These are phyloP conservation scores for Prunella strophiata DNA, from an alignment of 2,797 vertebrate species.

Conservation along the genomic window DNA sequence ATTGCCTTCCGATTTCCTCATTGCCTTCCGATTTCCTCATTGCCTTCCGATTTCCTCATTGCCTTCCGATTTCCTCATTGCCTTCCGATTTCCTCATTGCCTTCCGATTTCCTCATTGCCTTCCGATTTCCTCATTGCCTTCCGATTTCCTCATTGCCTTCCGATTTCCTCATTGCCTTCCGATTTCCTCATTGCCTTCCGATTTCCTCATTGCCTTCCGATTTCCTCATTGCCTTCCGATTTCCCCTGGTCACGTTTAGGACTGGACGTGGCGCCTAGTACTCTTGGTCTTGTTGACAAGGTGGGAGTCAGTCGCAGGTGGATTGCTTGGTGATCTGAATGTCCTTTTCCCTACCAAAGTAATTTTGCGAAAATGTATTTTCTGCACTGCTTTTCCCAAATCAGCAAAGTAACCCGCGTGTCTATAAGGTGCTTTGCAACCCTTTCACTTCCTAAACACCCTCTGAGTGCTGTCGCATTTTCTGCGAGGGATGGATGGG, in stretches of 20 bases:
- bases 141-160: too few relatives aligned
- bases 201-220: background rate
- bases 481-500: background rate
- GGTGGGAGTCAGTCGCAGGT: background rate
- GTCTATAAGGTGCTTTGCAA: background rate
- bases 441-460: rapidly evolving
- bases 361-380: rapidly evolving
- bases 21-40: too few relatives aligned
- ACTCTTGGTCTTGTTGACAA: background rate
- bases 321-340: background rate
- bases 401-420: background rate
- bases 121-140: too few relatives aligned
- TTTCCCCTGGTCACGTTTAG: background rate
- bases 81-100: too few relatives aligned
- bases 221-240: background rate
- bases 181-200: too few relatives aligned
- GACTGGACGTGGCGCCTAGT: background rate
- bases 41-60: too few relatives aligned
- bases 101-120: too few relatives aligned
- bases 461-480: rapidly evolving
- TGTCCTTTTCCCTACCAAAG: background rate
- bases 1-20: too few relatives aligned
- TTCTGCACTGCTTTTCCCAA: background rate
- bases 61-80: too few relatives aligned
- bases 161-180: too few relatives aligned